These are phyloP conservation scores for Lucifuga dentata DNA, from an alignment of 2,113 vertebrate genomes.

Conservation along the genomic window DNA sequence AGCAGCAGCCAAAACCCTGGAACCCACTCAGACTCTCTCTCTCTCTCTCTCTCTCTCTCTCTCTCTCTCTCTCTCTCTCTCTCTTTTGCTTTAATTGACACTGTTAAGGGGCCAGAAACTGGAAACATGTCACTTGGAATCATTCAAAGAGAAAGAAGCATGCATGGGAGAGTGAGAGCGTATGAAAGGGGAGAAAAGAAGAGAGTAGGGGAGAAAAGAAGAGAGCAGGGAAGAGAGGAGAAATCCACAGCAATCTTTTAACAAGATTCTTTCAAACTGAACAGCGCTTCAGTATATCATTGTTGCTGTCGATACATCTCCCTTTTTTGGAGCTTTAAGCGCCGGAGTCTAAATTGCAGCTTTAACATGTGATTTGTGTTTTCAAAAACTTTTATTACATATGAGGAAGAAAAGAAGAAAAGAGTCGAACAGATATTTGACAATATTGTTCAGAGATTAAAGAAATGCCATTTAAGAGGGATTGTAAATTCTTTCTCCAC, in stretches of 20 bases:
- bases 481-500: neutral
- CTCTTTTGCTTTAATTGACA: constrained; percentile 79
- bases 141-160: constrained; percentile 72
- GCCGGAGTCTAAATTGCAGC: constrained; percentile 10
- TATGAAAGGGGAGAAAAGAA: constrained; percentile 53
- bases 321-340: constrained; percentile 3
- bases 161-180: constrained; percentile 64
- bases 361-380: too few species aligned
- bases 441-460: neutral
- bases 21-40: constrained; percentile 80
- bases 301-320: neutral
- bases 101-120: constrained; percentile 80
- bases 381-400: too few species aligned
- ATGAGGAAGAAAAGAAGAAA: too few species aligned
- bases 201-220: constrained; percentile 6
- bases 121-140: constrained; percentile 84
- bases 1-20: constrained; percentile 77
- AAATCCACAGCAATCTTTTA: constrained; percentile 60
- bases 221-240: constrained; percentile 50
- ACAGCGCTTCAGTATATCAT: constrained; percentile 35
- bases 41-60: constrained; percentile 57
- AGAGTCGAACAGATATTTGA: too few species aligned
- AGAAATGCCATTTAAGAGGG: neutral
- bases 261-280: constrained; percentile 57
- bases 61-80: constrained; percentile 71